Percentiles rank a stretch among this genome's conserved stretches.
Conservation (phyloP, 1,140 invertebrate species). For the Cherax destructor region DNA sequence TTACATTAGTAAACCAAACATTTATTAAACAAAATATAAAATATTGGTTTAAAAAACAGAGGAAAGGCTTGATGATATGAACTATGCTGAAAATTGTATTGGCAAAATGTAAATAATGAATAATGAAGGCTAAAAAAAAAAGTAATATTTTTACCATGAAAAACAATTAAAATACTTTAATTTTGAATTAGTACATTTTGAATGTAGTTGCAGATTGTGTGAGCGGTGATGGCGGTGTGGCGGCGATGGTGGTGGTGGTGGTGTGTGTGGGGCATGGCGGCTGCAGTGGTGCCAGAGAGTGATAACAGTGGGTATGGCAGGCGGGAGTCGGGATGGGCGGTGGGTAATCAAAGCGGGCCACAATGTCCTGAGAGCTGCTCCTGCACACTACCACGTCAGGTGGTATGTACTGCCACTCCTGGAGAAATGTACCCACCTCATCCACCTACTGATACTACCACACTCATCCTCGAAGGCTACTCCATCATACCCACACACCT, state of each 20-base stretch:
- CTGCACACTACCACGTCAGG: conserved; percentile 24
- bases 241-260: conserved; percentile 51
- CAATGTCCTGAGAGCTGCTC: conserved; percentile 39
- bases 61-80: not conserved
- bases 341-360: not conserved
- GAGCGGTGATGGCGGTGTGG: conserved; percentile 53
- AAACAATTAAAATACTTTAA: not conserved
- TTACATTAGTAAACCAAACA: no score
- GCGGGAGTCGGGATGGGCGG: not conserved
- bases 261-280: not conserved
- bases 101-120: not conserved
- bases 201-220: conserved; percentile 43
- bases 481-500: conserved; percentile 26
- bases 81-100: not conserved
- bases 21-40: no score
- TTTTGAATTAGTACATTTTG: not conserved
- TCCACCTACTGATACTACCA: conserved; percentile 40
- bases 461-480: conserved; percentile 41
- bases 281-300: conserved; percentile 54
- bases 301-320: conserved; percentile 13
- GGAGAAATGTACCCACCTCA: conserved; percentile 40
- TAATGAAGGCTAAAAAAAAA: not conserved
- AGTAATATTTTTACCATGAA: not conserved
- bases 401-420: conserved; percentile 10
- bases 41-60: no score